These are phyloP conservation scores for Trematocara macrostoma DNA, from an alignment of 2,113 vertebrate species.

Conservation along the genomic window DNA sequence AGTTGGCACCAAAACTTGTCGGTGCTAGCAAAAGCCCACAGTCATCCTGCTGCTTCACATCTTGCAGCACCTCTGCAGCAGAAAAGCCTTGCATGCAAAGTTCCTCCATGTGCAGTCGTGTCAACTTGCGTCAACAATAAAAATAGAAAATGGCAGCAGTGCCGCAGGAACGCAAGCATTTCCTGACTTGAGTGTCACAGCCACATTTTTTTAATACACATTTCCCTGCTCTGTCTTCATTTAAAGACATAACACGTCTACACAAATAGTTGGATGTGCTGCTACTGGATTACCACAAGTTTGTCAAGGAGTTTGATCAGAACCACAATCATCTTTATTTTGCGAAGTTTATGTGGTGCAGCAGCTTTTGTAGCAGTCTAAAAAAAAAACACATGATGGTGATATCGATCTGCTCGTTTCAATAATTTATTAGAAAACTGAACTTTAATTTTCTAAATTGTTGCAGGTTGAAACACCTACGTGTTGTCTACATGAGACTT, in stretches of 20 bases:
- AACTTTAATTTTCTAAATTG: neutral
- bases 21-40: neutral
- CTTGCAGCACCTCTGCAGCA: neutral
- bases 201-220: neutral
- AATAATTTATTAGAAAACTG: neutral
- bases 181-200: neutral
- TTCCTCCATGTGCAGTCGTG: neutral
- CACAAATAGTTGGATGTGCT: neutral
- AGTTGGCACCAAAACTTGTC: neutral
- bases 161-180: neutral
- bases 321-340: neutral
- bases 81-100: neutral
- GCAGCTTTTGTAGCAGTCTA: neutral
- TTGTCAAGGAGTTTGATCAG: neutral
- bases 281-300: neutral
- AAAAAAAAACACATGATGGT: neutral
- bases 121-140: neutral
- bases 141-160: neutral
- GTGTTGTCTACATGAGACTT: neutral
- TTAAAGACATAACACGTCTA: neutral
- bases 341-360: neutral
- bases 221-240: neutral
- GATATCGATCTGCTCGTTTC: neutral
- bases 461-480: neutral
- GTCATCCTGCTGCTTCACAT: neutral